Percentiles rank a stretch among this genome's conserved stretches.
These are phyloP conservation scores for Glossophaga mutica DNA, from an alignment of 2,797 vertebrate species.

Conservation along the genomic window DNA sequence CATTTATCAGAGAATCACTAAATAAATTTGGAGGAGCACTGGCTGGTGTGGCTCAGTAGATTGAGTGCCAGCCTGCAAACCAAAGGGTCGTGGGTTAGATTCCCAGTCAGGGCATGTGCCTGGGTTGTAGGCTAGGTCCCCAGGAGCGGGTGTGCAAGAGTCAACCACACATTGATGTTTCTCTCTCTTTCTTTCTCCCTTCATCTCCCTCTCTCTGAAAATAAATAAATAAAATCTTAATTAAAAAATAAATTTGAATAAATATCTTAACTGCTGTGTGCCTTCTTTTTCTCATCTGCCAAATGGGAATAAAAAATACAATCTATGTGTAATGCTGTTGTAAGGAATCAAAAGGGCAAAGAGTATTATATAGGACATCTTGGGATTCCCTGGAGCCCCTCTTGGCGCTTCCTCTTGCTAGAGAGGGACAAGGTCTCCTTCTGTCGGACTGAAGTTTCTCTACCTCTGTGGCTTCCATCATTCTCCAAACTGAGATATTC, in stretches of 20 bases:
- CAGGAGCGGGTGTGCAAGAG: no score
- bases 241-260: neutral
- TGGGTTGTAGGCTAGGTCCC: no score
- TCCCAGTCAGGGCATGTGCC: no score
- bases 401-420: neutral
- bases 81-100: no score
- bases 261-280: neutral
- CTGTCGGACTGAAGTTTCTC: neutral
- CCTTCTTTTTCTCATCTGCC: neutral
- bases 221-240: no score
- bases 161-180: no score
- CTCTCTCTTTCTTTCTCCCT: no score
- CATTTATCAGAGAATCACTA: neutral
- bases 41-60: no score
- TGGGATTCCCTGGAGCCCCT: neutral
- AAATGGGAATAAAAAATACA: neutral
- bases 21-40: neutral
- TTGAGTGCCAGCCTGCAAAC: no score
- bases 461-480: neutral
- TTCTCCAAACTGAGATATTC: neutral
- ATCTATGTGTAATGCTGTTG: neutral
- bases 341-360: neutral
- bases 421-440: neutral
- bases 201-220: no score
- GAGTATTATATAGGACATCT: neutral